Evolutionary conservation across 1,140 invertebrate species (phyloP).

Genomic region (Hyposmocoma kahamanoa): DNA sequence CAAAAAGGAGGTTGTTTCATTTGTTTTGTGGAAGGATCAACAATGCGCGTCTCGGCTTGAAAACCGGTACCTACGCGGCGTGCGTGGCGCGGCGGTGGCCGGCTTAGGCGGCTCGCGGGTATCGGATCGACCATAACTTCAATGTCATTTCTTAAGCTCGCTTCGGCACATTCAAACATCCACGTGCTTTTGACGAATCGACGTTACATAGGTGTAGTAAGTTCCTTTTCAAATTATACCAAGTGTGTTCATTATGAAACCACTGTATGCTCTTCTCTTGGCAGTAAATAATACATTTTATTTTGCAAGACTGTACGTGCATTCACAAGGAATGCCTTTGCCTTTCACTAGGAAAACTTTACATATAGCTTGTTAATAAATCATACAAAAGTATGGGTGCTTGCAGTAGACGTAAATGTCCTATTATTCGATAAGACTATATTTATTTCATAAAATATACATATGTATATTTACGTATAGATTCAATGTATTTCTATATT

Average conservation of each 20-base stretch:
- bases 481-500: no score
- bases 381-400: background rate
- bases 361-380: background rate
- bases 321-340: conserved; percentile 1
- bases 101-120: conserved; percentile 29
- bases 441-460: no score
- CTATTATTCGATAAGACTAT: no score
- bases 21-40: conserved; percentile 59
- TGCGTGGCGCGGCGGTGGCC: conserved; percentile 23
- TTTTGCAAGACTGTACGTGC: background rate
- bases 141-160: no score
- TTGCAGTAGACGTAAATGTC: no score
- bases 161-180: no score
- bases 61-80: conserved; percentile 66
- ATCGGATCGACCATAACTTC: conserved; percentile 27
- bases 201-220: no score
- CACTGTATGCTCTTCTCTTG: no score
- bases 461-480: no score
- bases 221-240: no score
- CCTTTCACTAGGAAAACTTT: conserved; percentile 2
- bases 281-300: background rate
- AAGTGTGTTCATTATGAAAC: no score
- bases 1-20: conserved; percentile 55
- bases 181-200: no score
- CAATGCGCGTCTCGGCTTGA: conserved; percentile 50